Evolutionary conservation across 2,888 invertebrate genomes (phyloP), one percentile per base, ranked within the genome.

Genomic region (Caenorhabditis plicata): DNA sequence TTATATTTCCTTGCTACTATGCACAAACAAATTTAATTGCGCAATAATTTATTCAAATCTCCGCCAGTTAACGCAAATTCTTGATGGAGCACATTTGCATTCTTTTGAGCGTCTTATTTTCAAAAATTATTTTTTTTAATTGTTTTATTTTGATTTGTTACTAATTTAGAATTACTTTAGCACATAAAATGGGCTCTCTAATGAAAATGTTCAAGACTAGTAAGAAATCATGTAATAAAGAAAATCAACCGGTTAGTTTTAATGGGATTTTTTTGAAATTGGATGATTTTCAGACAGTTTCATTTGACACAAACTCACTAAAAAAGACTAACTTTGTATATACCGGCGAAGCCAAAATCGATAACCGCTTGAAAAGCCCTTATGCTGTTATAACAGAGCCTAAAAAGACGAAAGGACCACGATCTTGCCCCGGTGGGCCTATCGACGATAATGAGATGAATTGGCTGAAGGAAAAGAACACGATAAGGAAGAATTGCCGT

Each of bases 371-470:
- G 19, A 55, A 55, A 40, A 69, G 60, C 35, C 69, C 69, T n/a
- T 69, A 69, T 56, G 46, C 55, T 29, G 65, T 69, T 13, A 48
- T 69, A 4, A 64, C 69, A n/a, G 47, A 35, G 9, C 66, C 66
- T 8, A 69, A 66, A 53, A 61, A 44, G 5, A 55, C 47, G 3
- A 56, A 5, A 56, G 61, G 68, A 1, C 64, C 68, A n/a, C 42
- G 55, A 53, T 66, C 65, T 20, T 69, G 68, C 42, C 65, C 68
- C 3, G 68, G 68, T 33, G 68, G 60, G 4, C 68, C 68, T 8
- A 53, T 68, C 47, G 52, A 58, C 17, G 47, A 53, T 26, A 61
- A 62, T 47, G 23, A 57, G 3, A 29, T 35, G 27, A 23, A 25
- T 39, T 22, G 7, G 23, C 19, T 15, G 33, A 33, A 2, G 27